phyloP scores from a whole-genome alignment of 2,797 vertebrate genomes.

The Thalassophryne amazonica region DNA sequence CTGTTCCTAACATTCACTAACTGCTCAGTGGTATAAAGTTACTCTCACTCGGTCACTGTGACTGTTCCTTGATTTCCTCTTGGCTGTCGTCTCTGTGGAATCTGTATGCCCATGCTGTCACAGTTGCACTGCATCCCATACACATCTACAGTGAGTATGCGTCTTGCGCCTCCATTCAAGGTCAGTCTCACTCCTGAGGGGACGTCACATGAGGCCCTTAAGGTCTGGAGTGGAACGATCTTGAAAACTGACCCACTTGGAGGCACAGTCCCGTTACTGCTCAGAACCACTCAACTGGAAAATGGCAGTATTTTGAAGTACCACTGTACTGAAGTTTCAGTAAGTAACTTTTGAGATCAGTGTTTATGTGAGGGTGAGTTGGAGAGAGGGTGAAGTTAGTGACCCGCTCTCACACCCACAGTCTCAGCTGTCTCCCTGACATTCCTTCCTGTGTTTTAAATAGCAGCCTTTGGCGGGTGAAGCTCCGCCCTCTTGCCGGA shows the following conservation, averaged over 20 bases:
- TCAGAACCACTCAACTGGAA: conserved; percentile 12
- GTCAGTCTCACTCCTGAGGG: conserved; percentile 28
- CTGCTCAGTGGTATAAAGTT: too few relatives aligned
- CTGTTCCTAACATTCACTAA: too few relatives aligned
- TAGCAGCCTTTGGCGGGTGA: conserved; percentile 53
- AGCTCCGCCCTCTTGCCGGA: conserved; percentile 11
- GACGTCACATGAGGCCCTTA: conserved; percentile 22
- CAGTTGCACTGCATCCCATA: conserved; percentile 1
- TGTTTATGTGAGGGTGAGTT: background rate
- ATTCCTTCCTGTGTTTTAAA: conserved; percentile 75
- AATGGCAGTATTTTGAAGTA: conserved; percentile 4
- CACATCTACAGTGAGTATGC: background rate
- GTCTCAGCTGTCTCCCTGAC: conserved; percentile 71
- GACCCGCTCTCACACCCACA: background rate
- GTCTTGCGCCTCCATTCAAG: conserved; percentile 31
- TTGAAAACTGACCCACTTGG: conserved; percentile 37
- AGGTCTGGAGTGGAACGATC: conserved; percentile 14
- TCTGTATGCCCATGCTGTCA: background rate
- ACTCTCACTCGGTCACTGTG: background rate
- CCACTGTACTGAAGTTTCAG: too few relatives aligned
- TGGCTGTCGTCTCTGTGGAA: background rate
- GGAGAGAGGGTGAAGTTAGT: conserved; percentile 5
- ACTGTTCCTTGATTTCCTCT: background rate
- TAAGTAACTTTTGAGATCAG: background rate
- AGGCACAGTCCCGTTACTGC: background rate